Percentiles rank a stretch among this genome's conserved stretches.
phyloP scores from a whole-genome alignment of 2,888 invertebrate genomes.

The Mythimna albipuncta region DNA sequence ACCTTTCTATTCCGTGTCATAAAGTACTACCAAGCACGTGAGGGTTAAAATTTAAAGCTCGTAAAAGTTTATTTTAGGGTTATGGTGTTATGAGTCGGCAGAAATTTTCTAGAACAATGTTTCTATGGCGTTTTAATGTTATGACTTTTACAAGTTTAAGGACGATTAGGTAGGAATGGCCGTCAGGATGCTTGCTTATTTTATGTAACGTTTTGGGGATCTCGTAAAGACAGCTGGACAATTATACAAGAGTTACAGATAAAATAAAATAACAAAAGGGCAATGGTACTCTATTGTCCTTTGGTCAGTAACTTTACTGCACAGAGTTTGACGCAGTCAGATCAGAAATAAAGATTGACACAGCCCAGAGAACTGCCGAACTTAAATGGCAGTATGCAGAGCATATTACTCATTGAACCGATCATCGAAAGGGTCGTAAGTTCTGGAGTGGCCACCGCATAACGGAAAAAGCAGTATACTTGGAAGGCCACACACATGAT shows the following conservation, averaged over 20 bases:
- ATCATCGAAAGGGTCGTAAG: too few relatives aligned
- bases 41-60: conserved; percentile 63
- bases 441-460: too few relatives aligned
- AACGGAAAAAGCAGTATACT: too few relatives aligned
- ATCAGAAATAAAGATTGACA: too few relatives aligned
- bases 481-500: too few relatives aligned
- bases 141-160: conserved; percentile 49
- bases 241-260: background rate
- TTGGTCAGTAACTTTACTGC: too few relatives aligned
- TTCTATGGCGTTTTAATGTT: conserved; percentile 51
- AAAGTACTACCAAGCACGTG: conserved; percentile 35
- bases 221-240: background rate
- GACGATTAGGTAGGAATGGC: conserved; percentile 27
- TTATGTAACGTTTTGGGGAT: background rate
- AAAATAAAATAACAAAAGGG: too few relatives aligned
- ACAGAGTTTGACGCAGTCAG: too few relatives aligned
- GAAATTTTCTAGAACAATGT: conserved; percentile 49
- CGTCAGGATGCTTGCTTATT: background rate
- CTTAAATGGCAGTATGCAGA: too few relatives aligned
- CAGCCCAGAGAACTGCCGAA: too few relatives aligned
- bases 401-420: too few relatives aligned
- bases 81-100: conserved; percentile 49
- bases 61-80: conserved; percentile 64
- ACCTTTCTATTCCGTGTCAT: conserved; percentile 7
- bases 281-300: too few relatives aligned